Base-by-base conservation (phyloP, 1,140 invertebrate genomes). In the Drosophila pandora region DNA sequence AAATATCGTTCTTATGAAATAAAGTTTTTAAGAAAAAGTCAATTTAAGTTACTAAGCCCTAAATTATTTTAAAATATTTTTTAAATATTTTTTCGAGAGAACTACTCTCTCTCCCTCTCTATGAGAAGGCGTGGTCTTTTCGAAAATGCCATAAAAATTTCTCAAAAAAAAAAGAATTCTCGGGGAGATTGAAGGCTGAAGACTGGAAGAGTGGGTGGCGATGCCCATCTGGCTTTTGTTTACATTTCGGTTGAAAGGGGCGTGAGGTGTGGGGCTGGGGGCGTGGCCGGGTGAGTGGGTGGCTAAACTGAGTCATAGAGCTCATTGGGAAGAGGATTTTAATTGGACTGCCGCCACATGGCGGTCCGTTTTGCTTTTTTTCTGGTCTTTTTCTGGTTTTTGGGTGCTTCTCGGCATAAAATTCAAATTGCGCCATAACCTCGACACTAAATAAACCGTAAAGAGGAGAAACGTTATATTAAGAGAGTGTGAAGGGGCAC, bases 391-490 rank as follows among this genome's bases (percentile, higher is more conserved):
- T 17, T 17, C 17, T 17, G 17, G 0, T 17, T 17, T 17, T 17
- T 17, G 17, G 17, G 17, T 17, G 17, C 17, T 17, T 17, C 17
- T 17, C 17, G 17, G 17, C 17, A 17, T 17, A 17, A 17, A 87
- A 88, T 71, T 82, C 83, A 87, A 87, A 87, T 87, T 87, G 82
- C 82, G 83, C 83, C 83, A 87, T 87, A 87, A 88, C 83, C 82
- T 71, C 70, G 79, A 64, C 70, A 87, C 83, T 87, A 87, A 87
- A 87, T 82, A 87, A 87, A 79, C 74, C 83, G 70, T 87, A 82
- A 87, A 78, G 50, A 37, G 61, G 48, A 25, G 59, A 39, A 58
- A 37, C 28, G 37, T 53, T 47, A 57, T 53, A 17, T 64, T 45
- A 45, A 34, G 21, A 32, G 32, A 17, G n/a, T 21, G 25, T 4